Percentiles rank a stretch among this genome's conserved stretches.
phyloP scores from a whole-genome alignment of 2,113 vertebrate species.

The Dipodomys ordii region DNA sequence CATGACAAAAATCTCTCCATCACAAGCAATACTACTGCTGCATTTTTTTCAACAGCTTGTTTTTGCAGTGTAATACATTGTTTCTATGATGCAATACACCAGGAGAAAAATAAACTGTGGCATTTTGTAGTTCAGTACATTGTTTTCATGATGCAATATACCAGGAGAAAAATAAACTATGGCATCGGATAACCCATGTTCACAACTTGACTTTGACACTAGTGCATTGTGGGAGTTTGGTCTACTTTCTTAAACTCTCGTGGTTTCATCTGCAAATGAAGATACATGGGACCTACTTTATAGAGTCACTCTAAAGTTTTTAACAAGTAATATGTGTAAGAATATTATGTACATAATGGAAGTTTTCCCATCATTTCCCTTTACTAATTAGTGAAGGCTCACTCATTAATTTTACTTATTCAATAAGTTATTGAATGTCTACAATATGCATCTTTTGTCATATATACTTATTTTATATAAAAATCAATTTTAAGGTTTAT shows the following conservation, averaged over 20 bases:
- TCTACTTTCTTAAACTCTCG: not conserved
- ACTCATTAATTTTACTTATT: not conserved
- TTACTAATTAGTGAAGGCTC: not conserved
- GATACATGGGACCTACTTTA: not conserved
- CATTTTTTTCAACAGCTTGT: not conserved
- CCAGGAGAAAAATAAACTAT: not conserved
- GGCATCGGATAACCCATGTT: not conserved
- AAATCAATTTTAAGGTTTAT: not conserved
- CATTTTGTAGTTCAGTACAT: not conserved
- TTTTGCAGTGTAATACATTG: not conserved
- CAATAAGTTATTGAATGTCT: not conserved
- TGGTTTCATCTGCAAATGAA: slow-evolving; percentile 12
- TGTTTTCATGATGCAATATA: not conserved
- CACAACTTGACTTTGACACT: not conserved
- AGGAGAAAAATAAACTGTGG: not conserved
- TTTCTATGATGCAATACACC: not conserved
- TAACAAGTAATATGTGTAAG: not conserved
- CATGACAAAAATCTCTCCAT: not conserved
- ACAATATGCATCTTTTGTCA: not conserved
- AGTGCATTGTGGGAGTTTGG: not conserved
- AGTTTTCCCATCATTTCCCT: not conserved
- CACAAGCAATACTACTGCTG: not conserved
- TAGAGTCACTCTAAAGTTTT: slow-evolving; percentile 3
- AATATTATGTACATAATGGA: not conserved
- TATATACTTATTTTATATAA: not conserved